Evolutionary conservation across 2,888 invertebrate species (phyloP).

Genomic region (Acleris holmiana): DNA sequence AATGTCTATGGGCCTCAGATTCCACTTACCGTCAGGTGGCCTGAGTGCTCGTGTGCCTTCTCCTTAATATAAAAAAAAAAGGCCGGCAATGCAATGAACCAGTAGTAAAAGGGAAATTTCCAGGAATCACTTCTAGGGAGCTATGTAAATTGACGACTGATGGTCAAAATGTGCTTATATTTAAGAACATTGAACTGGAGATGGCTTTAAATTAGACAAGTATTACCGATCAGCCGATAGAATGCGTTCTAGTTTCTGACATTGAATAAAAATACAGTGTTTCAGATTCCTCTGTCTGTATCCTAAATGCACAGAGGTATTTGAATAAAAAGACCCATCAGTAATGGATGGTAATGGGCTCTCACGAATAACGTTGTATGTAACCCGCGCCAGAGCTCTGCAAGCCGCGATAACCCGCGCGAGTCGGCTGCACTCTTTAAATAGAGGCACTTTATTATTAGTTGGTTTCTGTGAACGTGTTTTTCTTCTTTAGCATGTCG

Average conservation of each 20-base stretch:
- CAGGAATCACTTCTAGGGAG: no score
- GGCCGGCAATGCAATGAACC: no score
- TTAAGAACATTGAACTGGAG: no score
- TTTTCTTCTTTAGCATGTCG: conserved; percentile 36
- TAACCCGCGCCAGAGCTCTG: conserved; percentile 24
- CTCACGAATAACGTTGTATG: conserved; percentile 19
- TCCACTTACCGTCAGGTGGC: no score
- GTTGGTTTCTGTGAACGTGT: conserved; percentile 35
- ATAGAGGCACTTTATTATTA: conserved; percentile 37
- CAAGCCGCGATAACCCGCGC: conserved; percentile 19
- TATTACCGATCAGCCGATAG: no score
- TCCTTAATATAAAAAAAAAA: no score
- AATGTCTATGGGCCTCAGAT: no score
- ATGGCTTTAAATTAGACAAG: no score
- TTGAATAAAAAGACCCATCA: not conserved
- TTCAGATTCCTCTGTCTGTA: not conserved
- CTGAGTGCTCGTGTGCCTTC: no score
- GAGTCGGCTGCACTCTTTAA: conserved; percentile 26
- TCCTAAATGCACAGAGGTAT: not conserved
- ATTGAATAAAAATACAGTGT: not conserved
- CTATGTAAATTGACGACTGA: no score
- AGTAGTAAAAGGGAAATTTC: no score
- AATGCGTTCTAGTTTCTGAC: not conserved
- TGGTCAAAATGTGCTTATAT: no score
- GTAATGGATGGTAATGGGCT: conserved; percentile 6